Percentiles rank a stretch among this genome's conserved stretches.
Conservation (phyloP, 1,140 invertebrate species). For the Zaprionus tsacasi region DNA sequence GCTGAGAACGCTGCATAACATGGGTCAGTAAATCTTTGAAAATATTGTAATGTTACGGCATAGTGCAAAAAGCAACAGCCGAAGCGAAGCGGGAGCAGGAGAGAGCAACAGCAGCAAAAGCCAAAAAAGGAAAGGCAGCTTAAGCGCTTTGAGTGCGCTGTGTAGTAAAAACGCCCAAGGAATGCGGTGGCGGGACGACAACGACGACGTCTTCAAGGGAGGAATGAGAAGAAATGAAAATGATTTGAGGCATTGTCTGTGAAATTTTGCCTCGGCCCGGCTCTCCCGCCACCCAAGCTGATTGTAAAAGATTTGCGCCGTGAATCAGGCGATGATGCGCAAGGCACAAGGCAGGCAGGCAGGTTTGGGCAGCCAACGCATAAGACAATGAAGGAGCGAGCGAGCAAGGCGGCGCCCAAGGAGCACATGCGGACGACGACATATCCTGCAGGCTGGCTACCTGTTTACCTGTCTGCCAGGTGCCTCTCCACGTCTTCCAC, state of each 20-base stretch:
- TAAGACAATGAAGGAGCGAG: neutral
- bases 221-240: constrained; percentile 74
- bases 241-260: constrained; percentile 73
- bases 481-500: neutral
- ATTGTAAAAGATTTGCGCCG: constrained; percentile 74
- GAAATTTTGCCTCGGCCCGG: neutral
- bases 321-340: constrained; percentile 75
- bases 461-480: constrained; percentile 6
- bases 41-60: constrained; percentile 73
- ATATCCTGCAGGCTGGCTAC: constrained; percentile 12
- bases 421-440: constrained; percentile 6
- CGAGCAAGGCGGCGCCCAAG: neutral
- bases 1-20: constrained; percentile 48
- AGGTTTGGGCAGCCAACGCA: neutral
- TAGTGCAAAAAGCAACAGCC: constrained; percentile 20
- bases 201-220: constrained; percentile 33
- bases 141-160: constrained; percentile 63
- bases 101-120: constrained; percentile 11
- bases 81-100: neutral
- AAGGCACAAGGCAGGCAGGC: neutral
- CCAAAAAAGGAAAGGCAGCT: constrained; percentile 26
- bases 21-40: constrained; percentile 80
- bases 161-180: constrained; percentile 66
- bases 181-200: constrained; percentile 12
- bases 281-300: constrained; percentile 33